Evolutionary conservation across 2,888 invertebrate genomes (phyloP).

Genomic region (Spodoptera picta): DNA sequence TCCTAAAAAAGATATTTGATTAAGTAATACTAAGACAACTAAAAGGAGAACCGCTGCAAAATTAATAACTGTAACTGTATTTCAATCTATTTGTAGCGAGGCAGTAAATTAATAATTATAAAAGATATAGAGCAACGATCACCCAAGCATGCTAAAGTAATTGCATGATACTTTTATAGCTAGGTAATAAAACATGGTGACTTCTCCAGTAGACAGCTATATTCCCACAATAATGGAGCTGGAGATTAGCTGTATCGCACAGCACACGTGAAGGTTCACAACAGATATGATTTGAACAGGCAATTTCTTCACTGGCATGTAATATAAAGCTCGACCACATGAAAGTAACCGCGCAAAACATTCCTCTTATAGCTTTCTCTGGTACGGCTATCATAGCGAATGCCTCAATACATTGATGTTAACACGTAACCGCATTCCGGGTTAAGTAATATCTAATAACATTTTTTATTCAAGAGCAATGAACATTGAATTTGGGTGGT

Average conservation of each 20-base stretch:
- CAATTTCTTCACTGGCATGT: slow-evolving; percentile 63
- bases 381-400: slow-evolving; percentile 59
- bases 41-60: background rate
- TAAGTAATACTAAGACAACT: slow-evolving; percentile 12
- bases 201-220: slow-evolving; percentile 20
- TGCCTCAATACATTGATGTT: slow-evolving; percentile 48
- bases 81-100: no score
- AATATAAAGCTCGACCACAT: slow-evolving; percentile 71
- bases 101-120: background rate
- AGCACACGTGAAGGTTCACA: slow-evolving; percentile 46
- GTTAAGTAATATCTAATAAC: slow-evolving; percentile 49
- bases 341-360: slow-evolving; percentile 73
- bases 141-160: slow-evolving; percentile 3
- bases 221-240: slow-evolving; percentile 33
- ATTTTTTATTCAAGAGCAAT: slow-evolving; percentile 25
- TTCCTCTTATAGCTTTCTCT: slow-evolving; percentile 74
- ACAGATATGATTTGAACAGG: slow-evolving; percentile 58
- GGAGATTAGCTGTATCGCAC: slow-evolving; percentile 26
- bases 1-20: slow-evolving; percentile 23
- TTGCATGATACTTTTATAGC: slow-evolving; percentile 3
- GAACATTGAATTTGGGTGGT: slow-evolving; percentile 17
- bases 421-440: slow-evolving; percentile 59
- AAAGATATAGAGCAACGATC: background rate
- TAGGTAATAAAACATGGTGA: slow-evolving; percentile 8
- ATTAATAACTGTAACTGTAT: no score